phyloP scores from a whole-genome alignment of 2,113 vertebrate genomes.

The Xiphophorus hellerii region DNA sequence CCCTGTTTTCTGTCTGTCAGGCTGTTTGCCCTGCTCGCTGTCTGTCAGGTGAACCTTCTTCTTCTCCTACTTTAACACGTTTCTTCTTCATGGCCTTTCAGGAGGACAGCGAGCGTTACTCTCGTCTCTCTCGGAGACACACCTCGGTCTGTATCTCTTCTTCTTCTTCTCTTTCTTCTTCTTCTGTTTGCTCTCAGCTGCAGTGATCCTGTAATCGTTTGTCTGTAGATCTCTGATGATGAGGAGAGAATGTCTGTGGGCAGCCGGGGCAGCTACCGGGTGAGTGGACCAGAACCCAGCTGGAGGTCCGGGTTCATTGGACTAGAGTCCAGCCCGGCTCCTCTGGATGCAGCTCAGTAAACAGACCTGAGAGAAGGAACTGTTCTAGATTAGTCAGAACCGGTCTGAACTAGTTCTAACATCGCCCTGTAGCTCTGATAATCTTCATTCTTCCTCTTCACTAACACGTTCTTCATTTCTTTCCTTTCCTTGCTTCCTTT shows the following conservation, averaged over 20 bases:
- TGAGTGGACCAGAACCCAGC: constrained; percentile 77
- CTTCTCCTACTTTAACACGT: constrained; percentile 36
- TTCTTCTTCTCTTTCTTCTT: constrained; percentile 2
- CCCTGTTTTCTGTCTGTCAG: too few species aligned
- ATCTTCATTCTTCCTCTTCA: too few species aligned
- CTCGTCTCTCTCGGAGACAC: constrained; percentile 86
- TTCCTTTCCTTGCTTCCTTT: neutral
- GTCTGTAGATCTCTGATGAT: constrained; percentile 88
- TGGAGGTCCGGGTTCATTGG: neutral
- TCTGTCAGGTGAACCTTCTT: neutral
- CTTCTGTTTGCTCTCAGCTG: neutral
- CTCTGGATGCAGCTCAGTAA: too few species aligned
- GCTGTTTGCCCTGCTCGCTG: too few species aligned
- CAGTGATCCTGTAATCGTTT: neutral
- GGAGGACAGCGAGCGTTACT: constrained; percentile 94
- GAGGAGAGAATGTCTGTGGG: constrained; percentile 92
- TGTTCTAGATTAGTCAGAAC: too few species aligned
- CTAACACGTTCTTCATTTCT: neutral
- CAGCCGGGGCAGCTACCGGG: constrained; percentile 91
- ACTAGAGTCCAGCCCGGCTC: neutral
- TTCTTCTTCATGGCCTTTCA: constrained; percentile 69
- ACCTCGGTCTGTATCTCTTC: constrained; percentile 87
- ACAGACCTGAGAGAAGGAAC: too few species aligned
- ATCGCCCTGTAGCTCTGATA: too few species aligned
- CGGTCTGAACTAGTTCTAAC: too few species aligned